These are phyloP conservation scores for Lacanobia wlatinum DNA, from an alignment of 2,888 invertebrate genomes.

Conservation along the genomic window DNA sequence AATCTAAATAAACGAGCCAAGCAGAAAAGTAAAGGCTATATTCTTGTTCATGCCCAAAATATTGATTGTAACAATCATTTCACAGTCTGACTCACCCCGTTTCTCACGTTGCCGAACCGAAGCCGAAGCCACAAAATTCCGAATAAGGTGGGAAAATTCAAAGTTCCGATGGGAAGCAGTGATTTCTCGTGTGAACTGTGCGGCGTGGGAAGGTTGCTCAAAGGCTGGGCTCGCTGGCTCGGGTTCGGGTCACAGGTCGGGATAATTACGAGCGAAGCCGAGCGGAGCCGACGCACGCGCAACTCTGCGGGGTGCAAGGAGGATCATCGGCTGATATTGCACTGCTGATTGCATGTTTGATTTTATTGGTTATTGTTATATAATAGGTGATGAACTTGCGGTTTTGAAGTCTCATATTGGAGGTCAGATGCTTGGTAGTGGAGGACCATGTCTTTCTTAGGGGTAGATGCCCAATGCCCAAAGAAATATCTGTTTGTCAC, in stretches of 20 bases:
- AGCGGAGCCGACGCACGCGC: conserved; percentile 71
- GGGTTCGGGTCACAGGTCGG: conserved; percentile 85
- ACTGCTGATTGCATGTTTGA: conserved; percentile 23
- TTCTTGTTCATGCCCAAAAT: neutral
- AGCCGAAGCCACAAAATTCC: conserved; percentile 55
- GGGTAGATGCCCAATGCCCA: no score
- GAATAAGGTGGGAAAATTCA: conserved; percentile 63
- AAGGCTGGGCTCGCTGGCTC: conserved; percentile 63
- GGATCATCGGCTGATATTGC: conserved; percentile 35
- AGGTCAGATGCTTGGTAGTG: no score
- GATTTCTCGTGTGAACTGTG: conserved; percentile 87
- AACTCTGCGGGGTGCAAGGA: conserved; percentile 65
- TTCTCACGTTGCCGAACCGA: conserved; percentile 51
- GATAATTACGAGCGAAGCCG: conserved; percentile 82
- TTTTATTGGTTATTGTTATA: conserved; percentile 11
- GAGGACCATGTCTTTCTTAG: no score
- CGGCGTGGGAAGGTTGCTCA: conserved; percentile 80
- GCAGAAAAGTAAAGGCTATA: no score
- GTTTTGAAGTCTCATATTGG: no score
- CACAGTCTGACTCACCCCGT: conserved; percentile 30
- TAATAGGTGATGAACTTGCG: no score
- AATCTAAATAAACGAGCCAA: no score
- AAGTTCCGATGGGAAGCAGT: conserved; percentile 85
- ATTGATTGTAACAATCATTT: conserved; percentile 7
- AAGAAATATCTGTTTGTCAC: no score